Percentiles rank a stretch among this genome's conserved stretches.
phyloP scores from a whole-genome alignment of 2,888 invertebrate species.

The Phortica magna region DNA sequence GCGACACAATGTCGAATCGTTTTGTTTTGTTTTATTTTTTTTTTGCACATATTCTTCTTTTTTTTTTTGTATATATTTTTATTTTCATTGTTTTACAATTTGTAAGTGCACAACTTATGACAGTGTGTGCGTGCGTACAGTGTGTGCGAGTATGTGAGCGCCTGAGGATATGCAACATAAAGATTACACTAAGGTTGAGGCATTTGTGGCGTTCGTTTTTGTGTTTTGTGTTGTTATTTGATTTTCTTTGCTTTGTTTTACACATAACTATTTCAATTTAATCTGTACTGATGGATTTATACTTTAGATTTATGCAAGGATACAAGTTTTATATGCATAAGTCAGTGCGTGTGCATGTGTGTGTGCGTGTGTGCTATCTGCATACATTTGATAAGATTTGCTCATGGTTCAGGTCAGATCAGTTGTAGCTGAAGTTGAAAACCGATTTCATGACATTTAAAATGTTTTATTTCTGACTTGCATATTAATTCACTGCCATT shows the following conservation, averaged over 20 bases:
- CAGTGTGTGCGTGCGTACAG: slow-evolving; percentile 52
- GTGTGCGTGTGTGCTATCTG: not conserved
- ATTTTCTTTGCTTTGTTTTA: slow-evolving; percentile 30
- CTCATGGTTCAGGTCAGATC: not conserved
- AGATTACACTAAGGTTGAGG: slow-evolving; percentile 18
- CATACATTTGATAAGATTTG: not conserved
- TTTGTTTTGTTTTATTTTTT: not conserved
- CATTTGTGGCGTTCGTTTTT: slow-evolving; percentile 1
- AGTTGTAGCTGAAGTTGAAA: not conserved
- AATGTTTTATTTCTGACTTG: not conserved
- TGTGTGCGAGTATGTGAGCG: not conserved
- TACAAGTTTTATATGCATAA: slow-evolving; percentile 8
- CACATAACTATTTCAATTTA: slow-evolving; percentile 57
- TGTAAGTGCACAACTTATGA: slow-evolving; percentile 69
- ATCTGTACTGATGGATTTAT: slow-evolving; percentile 60
- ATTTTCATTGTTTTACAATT: slow-evolving; percentile 72
- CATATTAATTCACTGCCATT: not conserved
- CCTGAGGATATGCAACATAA: slow-evolving; percentile 28
- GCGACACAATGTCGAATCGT: slow-evolving; percentile 25
- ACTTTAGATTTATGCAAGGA: slow-evolving; percentile 13
- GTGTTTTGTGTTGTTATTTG: slow-evolving; percentile 11
- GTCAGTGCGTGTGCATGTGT: not conserved
- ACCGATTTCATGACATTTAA: not conserved
- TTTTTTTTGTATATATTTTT: slow-evolving; percentile 57
- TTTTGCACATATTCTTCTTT: not conserved